Evolutionary conservation across 1,140 invertebrate species (phyloP).

Genomic region (Apis florea): DNA sequence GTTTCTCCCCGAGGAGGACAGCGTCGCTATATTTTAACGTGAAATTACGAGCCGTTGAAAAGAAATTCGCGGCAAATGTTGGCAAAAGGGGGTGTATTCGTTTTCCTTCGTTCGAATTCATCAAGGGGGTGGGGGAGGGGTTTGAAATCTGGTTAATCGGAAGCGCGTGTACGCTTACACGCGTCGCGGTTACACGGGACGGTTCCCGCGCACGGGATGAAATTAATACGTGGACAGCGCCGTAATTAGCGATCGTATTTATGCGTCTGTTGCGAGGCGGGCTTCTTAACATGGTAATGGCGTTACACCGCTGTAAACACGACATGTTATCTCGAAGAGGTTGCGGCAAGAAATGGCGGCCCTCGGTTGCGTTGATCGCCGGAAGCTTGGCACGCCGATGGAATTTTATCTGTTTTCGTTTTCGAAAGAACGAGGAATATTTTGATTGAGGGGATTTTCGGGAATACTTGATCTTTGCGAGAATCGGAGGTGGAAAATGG

Average conservation of each 20-base stretch:
- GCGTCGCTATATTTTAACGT: no score
- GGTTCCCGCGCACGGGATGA: slow-evolving; percentile 53
- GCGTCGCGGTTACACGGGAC: slow-evolving; percentile 31
- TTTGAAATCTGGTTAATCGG: slow-evolving; percentile 51
- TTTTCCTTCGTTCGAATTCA: neutral
- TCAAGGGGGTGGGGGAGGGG: no score
- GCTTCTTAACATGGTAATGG: slow-evolving; percentile 67
- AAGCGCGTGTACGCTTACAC: slow-evolving; percentile 35
- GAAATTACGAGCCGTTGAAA: no score
- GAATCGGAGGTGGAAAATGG: neutral
- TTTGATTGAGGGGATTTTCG: neutral
- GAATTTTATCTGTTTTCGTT: neutral
- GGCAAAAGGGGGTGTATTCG: no score
- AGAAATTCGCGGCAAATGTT: neutral
- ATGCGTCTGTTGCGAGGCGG: slow-evolving; percentile 61
- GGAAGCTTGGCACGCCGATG: neutral
- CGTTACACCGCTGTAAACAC: slow-evolving; percentile 67
- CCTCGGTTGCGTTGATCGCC: slow-evolving; percentile 8
- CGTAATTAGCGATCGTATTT: slow-evolving; percentile 70
- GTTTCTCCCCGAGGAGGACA: no score
- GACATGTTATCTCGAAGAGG: slow-evolving; percentile 62
- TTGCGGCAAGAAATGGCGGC: slow-evolving; percentile 28
- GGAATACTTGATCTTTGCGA: neutral
- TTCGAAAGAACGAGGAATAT: neutral
- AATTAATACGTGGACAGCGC: slow-evolving; percentile 68